A percentile compares a stretch with the other conserved stretches of the same genome.
These are phyloP conservation scores for Lagenorhynchus albirostris DNA, from an alignment of 2,113 vertebrate genomes.

Conservation along the genomic window DNA sequence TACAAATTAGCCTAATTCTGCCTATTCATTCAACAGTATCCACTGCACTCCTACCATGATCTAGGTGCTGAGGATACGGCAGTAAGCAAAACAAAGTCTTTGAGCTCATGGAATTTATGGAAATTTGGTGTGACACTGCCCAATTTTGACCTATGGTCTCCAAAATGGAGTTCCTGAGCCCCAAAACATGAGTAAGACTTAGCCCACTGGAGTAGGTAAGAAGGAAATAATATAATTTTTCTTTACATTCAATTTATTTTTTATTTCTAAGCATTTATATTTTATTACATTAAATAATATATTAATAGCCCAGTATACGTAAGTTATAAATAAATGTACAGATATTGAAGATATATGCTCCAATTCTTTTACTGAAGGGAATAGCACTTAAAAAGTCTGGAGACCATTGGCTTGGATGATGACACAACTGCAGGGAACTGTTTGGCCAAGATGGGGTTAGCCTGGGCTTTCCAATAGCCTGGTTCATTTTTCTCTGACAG, in stretches of 20 bases:
- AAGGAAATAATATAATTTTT: conserved; percentile 17
- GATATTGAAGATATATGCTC: background rate
- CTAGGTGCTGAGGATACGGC: background rate
- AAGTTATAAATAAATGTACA: conserved; percentile 7
- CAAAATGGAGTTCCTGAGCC: background rate
- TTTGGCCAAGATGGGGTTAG: background rate
- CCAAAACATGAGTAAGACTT: background rate
- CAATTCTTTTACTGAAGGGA: background rate
- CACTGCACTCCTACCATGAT: background rate
- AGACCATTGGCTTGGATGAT: background rate
- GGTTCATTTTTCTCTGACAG: background rate
- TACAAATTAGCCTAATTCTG: background rate
- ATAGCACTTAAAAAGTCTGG: background rate
- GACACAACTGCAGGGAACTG: background rate
- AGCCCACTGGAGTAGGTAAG: background rate
- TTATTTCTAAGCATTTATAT: background rate
- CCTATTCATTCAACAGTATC: background rate
- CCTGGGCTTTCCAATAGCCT: background rate
- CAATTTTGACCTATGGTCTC: background rate
- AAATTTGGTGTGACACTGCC: background rate
- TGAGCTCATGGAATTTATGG: background rate
- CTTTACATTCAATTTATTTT: background rate
- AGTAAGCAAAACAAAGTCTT: background rate
- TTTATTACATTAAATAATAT: background rate
- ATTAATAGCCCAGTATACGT: background rate